These are phyloP conservation scores for Leptogaster cylindrica DNA, from an alignment of 2,888 invertebrate species.

Conservation along the genomic window DNA sequence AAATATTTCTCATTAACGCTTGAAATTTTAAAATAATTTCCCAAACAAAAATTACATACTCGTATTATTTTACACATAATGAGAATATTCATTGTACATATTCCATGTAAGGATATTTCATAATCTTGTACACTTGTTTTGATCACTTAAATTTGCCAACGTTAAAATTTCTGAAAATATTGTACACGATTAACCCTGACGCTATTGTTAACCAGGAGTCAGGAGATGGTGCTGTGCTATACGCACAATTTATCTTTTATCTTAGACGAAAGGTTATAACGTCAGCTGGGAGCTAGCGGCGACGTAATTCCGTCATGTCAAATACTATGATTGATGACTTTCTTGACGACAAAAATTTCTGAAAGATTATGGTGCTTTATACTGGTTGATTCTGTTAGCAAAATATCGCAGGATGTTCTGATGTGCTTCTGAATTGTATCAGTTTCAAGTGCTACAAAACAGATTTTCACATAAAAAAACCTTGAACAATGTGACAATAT, in stretches of 20 bases:
- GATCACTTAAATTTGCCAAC: conserved; percentile 16
- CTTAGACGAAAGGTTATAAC: conserved; percentile 27
- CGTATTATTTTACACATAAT: too few relatives aligned
- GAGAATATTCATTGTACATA: too few relatives aligned
- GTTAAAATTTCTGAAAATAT: conserved; percentile 29
- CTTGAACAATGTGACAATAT: conserved; percentile 14
- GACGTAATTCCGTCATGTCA: conserved; percentile 36
- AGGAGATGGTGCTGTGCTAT: not conserved
- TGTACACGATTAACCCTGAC: conserved; percentile 15
- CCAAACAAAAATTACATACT: too few relatives aligned
- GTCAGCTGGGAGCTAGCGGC: conserved; percentile 22
- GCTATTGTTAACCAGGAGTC: not conserved
- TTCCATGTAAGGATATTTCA: too few relatives aligned
- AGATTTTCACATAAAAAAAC: conserved; percentile 1
- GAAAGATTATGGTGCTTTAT: conserved; percentile 22
- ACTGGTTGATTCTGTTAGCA: not conserved
- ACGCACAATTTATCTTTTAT: conserved; percentile 40
- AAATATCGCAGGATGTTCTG: not conserved
- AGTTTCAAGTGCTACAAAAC: not conserved
- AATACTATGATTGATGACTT: conserved; percentile 33
- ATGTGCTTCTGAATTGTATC: not conserved
- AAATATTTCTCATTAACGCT: too few relatives aligned
- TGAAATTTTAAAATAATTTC: too few relatives aligned
- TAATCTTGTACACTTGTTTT: too few relatives aligned
- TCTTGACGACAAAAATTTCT: conserved; percentile 26